A percentile compares a stretch with the other conserved stretches of the same genome.
Conservation (phyloP, 2,888 invertebrate genomes). For the Eilema sororculum region DNA sequence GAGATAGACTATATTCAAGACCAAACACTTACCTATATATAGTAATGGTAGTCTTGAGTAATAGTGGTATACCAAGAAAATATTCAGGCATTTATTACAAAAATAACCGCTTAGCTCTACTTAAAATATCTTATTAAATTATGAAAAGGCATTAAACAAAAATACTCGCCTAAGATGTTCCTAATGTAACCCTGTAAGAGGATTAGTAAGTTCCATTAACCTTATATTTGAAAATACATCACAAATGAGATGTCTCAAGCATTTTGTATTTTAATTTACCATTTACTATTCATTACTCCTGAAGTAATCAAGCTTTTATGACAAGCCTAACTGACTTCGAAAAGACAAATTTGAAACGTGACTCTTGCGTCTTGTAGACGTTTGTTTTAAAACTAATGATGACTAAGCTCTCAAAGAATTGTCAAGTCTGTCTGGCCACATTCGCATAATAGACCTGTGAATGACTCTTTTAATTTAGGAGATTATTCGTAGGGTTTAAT, state of each 20-base stretch:
- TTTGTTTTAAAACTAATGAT: constrained; percentile 2
- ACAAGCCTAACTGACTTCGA: neutral
- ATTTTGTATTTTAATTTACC: neutral
- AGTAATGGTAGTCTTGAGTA: no score
- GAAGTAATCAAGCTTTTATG: neutral
- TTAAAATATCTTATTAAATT: no score
- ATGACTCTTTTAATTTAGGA: neutral
- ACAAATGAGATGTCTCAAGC: neutral
- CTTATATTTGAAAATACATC: neutral
- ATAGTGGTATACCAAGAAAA: no score
- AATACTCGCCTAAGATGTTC: no score
- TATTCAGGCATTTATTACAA: no score
- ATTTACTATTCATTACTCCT: neutral
- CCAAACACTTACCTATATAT: no score
- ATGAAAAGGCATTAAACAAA: no score
- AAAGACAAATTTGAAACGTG: neutral
- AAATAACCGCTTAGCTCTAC: no score
- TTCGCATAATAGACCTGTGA: constrained; percentile 1
- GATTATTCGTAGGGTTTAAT: constrained; percentile 4
- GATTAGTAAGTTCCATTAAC: neutral
- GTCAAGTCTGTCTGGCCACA: neutral
- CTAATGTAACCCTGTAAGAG: neutral
- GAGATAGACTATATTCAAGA: no score
- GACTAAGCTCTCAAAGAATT: neutral
- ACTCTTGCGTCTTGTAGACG: neutral